A percentile compares a stretch with the other conserved stretches of the same genome.
phyloP scores from a whole-genome alignment of 2,888 invertebrate species.

The Lasioglossum figueresi region DNA sequence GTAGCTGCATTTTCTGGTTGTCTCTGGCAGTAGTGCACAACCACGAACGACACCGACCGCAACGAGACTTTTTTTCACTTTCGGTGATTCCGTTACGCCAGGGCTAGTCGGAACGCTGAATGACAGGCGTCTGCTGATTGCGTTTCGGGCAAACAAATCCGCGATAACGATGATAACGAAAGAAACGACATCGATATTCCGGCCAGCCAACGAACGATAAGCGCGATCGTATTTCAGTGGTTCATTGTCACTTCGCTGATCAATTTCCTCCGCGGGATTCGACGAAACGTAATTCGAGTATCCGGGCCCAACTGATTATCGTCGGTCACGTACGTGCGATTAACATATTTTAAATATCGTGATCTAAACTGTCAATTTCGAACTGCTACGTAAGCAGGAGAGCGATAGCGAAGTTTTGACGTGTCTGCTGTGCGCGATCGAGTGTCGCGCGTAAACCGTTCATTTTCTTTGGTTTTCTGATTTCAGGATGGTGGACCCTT shows the following conservation, averaged over 20 bases:
- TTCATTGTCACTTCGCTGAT: not conserved
- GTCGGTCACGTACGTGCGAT: not conserved
- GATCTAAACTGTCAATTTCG: not conserved
- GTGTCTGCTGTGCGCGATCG: not conserved
- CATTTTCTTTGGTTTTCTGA: not conserved
- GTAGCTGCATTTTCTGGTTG: constrained; percentile 51
- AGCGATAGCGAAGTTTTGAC: not conserved
- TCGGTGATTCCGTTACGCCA: not conserved
- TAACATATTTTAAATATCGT: not conserved
- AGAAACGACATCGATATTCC: not conserved
- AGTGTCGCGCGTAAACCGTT: not conserved
- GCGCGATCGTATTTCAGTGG: not conserved
- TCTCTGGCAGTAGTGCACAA: constrained; percentile 52
- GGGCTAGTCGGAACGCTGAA: not conserved
- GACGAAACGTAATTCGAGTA: not conserved
- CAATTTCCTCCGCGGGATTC: not conserved
- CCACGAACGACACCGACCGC: constrained; percentile 9
- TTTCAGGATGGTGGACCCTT: constrained; percentile 80
- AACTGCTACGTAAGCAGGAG: not conserved
- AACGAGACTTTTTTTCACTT: not conserved
- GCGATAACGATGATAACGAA: not conserved
- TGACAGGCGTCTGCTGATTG: not conserved
- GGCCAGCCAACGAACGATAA: not conserved
- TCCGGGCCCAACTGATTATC: not conserved
- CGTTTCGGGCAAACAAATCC: not conserved